Evolutionary conservation across 1,140 invertebrate genomes (phyloP), one percentile per base, ranked within the genome.

Genomic region (Pteromalus puparum): DNA sequence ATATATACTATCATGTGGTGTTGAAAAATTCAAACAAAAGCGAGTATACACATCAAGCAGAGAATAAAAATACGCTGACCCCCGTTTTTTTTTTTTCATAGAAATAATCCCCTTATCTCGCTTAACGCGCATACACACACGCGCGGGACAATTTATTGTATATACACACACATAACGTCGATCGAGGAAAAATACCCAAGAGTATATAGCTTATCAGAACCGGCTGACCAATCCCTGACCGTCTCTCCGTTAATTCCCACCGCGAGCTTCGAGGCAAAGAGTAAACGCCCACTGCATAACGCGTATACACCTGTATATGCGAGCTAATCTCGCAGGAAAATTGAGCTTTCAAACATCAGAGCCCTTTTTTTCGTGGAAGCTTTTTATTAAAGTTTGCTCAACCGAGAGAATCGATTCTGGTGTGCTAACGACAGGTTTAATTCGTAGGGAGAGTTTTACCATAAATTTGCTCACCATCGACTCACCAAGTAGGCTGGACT

Each of bases 401-500:
- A 65, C 18, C 1, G 30, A 68, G 67, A 24, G 21, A 24, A 24
- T 15, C n/a, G 18, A 26, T 73, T 34, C 28, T 24, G 6, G 1
- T 48, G 42, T 48, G 42, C 74, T 76, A 76, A 48, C n/a, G 74
- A 76, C 74, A 76, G n/a, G 28, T 53, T 76, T 30, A 76, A 28
- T n/a, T 26, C 26, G 12, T 70, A 0, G 13, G 7, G 15, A 65
- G 61, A 65, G 24, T 70, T 70, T 7, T 24, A 68, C 9, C 12
- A 24, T 70, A 13, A 85, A 84, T 74, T 89, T 90, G 89, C 90
- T 92, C 90, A 92, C 90, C 90, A 89, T 85, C 88, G 90, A 93
- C 92, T 93, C 91, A 93, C 92, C 92, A 87, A 93, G 91, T 88
- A 93, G 87, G 85, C 87, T 90, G 86, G 92, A 88, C 85, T 93